These are phyloP conservation scores for Hyles vespertilio DNA, from an alignment of 1,140 invertebrate species.

Conservation along the genomic window DNA sequence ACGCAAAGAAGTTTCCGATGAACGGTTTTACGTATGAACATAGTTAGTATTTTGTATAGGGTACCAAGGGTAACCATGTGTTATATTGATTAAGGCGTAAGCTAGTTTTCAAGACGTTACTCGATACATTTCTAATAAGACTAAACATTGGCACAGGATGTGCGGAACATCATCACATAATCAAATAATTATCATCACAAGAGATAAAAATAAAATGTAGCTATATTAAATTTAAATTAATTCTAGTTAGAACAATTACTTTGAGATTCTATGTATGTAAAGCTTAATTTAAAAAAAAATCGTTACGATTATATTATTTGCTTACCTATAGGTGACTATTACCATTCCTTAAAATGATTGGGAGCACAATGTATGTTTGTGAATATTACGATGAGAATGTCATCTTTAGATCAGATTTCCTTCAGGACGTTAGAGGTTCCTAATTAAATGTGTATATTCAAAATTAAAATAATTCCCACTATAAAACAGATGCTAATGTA, in stretches of 20 bases:
- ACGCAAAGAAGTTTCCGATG: not conserved
- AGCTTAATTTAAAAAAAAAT: conserved; percentile 12
- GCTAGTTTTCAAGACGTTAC: too few species aligned
- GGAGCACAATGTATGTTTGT: conserved; percentile 20
- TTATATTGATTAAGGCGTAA: too few species aligned
- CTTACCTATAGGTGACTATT: conserved; percentile 8
- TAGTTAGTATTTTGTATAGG: too few species aligned
- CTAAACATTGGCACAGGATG: too few species aligned
- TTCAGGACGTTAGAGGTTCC: conserved; percentile 28
- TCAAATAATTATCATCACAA: conserved; percentile 1
- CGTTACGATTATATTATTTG: conserved; percentile 3
- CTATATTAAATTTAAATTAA: conserved; percentile 15
- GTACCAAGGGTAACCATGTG: too few species aligned
- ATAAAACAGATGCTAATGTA: conserved; percentile 9
- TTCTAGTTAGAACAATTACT: conserved; percentile 26
- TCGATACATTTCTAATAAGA: too few species aligned
- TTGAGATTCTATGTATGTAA: conserved; percentile 25
- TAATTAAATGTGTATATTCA: conserved; percentile 16
- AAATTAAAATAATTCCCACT: conserved; percentile 14
- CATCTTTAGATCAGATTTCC: conserved; percentile 19
- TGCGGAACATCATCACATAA: conserved; percentile 2
- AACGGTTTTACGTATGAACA: too few species aligned
- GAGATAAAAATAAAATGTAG: conserved; percentile 4
- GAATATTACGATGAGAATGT: conserved; percentile 15
- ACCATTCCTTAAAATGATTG: conserved; percentile 34